Base-by-base conservation (phyloP, 2,797 vertebrate genomes). In the Poecilia gillii region DNA sequence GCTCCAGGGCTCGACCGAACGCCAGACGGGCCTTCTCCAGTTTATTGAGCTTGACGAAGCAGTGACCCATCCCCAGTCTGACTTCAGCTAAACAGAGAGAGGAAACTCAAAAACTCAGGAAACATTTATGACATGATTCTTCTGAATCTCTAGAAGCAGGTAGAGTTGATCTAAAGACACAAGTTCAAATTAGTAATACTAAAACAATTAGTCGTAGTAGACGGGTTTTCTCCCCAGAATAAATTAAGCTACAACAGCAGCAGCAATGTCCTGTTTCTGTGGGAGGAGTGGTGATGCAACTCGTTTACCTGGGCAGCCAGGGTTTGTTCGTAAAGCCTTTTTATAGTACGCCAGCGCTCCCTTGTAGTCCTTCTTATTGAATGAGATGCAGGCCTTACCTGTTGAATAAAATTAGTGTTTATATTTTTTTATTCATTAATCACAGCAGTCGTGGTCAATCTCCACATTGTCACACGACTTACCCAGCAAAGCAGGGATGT, bases 341-440 rank as follows among this genome's bases (percentile, higher is more conserved):
- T 99, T 99, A 92, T 99, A 99, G 90, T 99, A 99, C 6, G 99
- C 99, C 85, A 99, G 95, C 13, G 98, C 97, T 88, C 99, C 99
- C 94, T 98, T 97, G 85, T 98, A 99, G 93, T 99, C 99, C 88
- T 99, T 99, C 90, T 99, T 99, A 90, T 99, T 99, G 91, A 99
- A 99, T 66, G 99, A 99, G 94, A 99, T 99, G 85, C 98, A 99
- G 47, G 98, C 99, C 90, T 99, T 99, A 88, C 99, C 99, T 99
- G 90, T 92, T 80, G 75, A 75, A 87, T 1, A 75, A 84, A 18
- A 84, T 25, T 2, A 1, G 0, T 33, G 23, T 74, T 66, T 84
- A 77, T 73, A 88, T 23, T 80, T 76, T 2, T 81, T 71, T 6
- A 78, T 51, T 2, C 13, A 62, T 33, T 3, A 20, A 36, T 72